phyloP scores from a whole-genome alignment of 1,140 invertebrate species.

The Atopsyche davidsoni region DNA sequence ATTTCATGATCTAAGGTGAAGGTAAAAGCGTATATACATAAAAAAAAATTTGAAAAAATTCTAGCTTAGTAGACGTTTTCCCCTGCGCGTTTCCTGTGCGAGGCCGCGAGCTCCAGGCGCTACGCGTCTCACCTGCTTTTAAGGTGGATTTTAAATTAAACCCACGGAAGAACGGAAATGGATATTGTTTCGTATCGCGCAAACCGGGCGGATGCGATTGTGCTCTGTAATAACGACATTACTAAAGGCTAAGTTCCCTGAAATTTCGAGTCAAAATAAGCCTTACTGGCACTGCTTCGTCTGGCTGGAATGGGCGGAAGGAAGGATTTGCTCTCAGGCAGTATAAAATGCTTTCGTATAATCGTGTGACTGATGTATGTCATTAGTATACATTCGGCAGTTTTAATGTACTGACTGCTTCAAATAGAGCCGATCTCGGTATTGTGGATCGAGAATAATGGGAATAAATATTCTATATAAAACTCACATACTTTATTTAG shows the following conservation, averaged over 20 bases:
- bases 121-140: conserved; percentile 24
- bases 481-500: not conserved
- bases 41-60: too few relatives aligned
- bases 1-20: too few relatives aligned
- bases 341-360: conserved; percentile 23
- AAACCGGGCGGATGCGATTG: conserved; percentile 8
- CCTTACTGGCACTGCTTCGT: conserved; percentile 8
- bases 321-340: not conserved
- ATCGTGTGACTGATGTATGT: conserved; percentile 25
- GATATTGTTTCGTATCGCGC: conserved; percentile 28
- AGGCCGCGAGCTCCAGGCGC: conserved; percentile 18
- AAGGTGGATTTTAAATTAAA: conserved; percentile 31
- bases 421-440: not conserved
- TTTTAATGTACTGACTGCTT: not conserved
- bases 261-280: conserved; percentile 7
- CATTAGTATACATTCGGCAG: conserved; percentile 11
- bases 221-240: conserved; percentile 11
- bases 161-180: conserved; percentile 27
- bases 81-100: too few relatives aligned
- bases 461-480: not conserved
- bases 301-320: conserved; percentile 1
- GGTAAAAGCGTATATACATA: too few relatives aligned
- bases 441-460: not conserved
- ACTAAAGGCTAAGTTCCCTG: conserved; percentile 12
- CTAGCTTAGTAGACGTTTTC: too few relatives aligned